These are phyloP conservation scores for Mechanitis messenoides DNA, from an alignment of 2,888 invertebrate genomes.

Conservation along the genomic window DNA sequence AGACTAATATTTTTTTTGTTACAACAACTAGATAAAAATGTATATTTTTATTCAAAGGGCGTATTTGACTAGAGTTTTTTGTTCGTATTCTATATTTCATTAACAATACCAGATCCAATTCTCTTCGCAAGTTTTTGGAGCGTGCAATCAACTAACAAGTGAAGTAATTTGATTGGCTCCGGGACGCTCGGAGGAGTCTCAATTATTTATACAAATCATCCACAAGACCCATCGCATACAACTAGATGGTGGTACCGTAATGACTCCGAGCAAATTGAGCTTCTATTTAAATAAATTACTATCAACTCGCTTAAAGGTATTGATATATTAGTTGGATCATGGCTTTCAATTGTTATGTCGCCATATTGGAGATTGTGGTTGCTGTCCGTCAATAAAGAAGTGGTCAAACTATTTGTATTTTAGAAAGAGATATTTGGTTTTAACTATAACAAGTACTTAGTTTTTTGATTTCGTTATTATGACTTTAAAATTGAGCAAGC, in stretches of 20 bases:
- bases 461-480: too few relatives aligned
- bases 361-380: too few relatives aligned
- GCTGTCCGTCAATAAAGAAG: too few relatives aligned
- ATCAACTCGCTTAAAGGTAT: not conserved
- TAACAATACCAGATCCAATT: conserved; percentile 7
- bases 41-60: not conserved
- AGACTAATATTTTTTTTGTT: too few relatives aligned
- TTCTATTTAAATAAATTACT: not conserved
- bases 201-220: conserved; percentile 55
- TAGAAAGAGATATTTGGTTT: too few relatives aligned
- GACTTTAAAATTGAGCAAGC: too few relatives aligned
- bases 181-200: conserved; percentile 42
- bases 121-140: conserved; percentile 14
- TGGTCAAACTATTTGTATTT: too few relatives aligned
- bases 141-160: conserved; percentile 48
- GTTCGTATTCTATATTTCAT: conserved; percentile 10
- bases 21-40: not conserved
- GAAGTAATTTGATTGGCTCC: conserved; percentile 58
- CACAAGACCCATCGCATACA: conserved; percentile 26
- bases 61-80: conserved; percentile 19
- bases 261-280: not conserved
- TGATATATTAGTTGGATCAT: not conserved
- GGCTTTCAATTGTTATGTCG: too few relatives aligned
- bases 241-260: conserved; percentile 12
- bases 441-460: too few relatives aligned